Percentiles rank a stretch among this genome's conserved stretches.
Evolutionary conservation across 1,140 invertebrate genomes (phyloP).

Genomic region (Magallana ariakensis): DNA sequence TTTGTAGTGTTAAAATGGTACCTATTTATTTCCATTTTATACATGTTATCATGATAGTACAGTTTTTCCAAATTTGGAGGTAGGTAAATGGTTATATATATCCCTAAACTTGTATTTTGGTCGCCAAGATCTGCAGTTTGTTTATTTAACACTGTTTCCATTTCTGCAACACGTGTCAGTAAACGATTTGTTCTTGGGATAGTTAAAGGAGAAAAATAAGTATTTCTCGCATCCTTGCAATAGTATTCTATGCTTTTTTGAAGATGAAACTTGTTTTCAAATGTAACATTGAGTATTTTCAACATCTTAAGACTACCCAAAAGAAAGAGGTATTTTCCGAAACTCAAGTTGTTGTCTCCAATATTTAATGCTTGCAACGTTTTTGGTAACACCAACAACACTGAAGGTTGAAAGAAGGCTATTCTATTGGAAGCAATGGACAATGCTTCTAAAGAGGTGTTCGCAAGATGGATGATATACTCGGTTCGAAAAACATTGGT

Average conservation of each 20-base stretch:
- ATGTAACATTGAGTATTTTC: background rate
- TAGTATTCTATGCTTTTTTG: background rate
- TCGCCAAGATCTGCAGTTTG: background rate
- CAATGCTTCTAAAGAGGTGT: background rate
- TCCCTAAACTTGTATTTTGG: background rate
- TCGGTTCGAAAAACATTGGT: background rate
- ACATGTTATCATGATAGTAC: conserved; percentile 26
- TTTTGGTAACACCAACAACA: background rate
- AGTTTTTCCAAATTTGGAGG: conserved; percentile 28
- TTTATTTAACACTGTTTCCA: background rate
- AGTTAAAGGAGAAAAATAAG: no score
- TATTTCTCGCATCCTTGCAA: background rate
- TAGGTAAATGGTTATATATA: background rate
- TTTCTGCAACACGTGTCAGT: no score
- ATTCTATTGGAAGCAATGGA: background rate
- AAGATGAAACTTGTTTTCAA: background rate
- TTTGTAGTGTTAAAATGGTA: background rate
- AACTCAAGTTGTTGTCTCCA: background rate
- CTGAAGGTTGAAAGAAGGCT: background rate
- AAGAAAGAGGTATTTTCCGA: background rate
- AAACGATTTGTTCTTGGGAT: no score
- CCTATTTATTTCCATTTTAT: background rate
- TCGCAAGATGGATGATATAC: background rate
- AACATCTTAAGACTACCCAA: background rate
- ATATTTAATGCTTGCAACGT: background rate